A percentile compares a stretch with the other conserved stretches of the same genome.
phyloP scores from a whole-genome alignment of 2,888 invertebrate species.

The Drosophila testacea region DNA sequence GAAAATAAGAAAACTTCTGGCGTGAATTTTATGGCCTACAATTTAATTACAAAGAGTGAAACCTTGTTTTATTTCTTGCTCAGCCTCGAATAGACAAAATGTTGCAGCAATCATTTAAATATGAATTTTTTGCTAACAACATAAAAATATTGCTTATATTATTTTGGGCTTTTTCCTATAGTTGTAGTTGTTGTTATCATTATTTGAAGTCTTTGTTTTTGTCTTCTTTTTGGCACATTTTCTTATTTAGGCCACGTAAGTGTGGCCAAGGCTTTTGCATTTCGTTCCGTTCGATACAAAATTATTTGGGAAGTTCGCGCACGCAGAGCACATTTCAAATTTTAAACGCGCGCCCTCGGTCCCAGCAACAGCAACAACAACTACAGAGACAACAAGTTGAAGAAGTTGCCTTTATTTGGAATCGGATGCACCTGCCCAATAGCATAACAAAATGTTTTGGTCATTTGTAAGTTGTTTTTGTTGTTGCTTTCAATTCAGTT shows the following conservation, averaged over 20 bases:
- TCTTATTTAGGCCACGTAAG: constrained; percentile 75
- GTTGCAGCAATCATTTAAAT: constrained; percentile 45
- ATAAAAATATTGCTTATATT: constrained; percentile 60
- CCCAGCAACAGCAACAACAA: constrained; percentile 22
- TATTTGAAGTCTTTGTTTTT: constrained; percentile 16
- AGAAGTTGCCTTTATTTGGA: constrained; percentile 23
- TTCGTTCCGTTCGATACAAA: constrained; percentile 30
- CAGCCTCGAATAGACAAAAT: constrained; percentile 26
- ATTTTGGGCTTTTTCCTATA: constrained; percentile 21
- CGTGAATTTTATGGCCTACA: constrained; percentile 48
- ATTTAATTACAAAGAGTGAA: constrained; percentile 66
- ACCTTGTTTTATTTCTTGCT: constrained; percentile 35
- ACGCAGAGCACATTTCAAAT: constrained; percentile 73
- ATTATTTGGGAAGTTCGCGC: constrained; percentile 71
- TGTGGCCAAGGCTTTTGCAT: constrained; percentile 60
- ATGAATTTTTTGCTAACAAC: constrained; percentile 18
- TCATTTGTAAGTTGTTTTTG: constrained; percentile 33
- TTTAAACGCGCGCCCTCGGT: constrained; percentile 37
- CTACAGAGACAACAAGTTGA: constrained; percentile 19
- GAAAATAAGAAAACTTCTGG: constrained; percentile 46
- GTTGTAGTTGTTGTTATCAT: constrained; percentile 13
- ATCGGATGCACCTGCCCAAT: constrained; percentile 51
- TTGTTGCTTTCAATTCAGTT: constrained; percentile 7
- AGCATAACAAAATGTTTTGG: constrained; percentile 49
- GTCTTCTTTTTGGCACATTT: constrained; percentile 33